Evolutionary conservation across 2,888 invertebrate species (phyloP), one percentile per base, ranked within the genome.

Genomic region (Ophion ventricosus): DNA sequence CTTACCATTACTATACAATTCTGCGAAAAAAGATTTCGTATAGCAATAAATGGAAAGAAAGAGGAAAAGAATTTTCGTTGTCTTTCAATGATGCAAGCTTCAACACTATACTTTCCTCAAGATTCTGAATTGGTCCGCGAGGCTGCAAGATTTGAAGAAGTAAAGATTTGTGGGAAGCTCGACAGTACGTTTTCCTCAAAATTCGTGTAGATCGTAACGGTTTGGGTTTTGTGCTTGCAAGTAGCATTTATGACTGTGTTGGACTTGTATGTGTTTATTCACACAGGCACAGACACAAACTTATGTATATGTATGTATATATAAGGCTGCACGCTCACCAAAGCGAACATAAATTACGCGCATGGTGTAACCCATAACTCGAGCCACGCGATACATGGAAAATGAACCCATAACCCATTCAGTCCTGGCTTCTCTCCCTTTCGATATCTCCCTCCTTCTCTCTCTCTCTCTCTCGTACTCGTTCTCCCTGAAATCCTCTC

Each of bases 351-450:
- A 87, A 86, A 87, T 87, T 87, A 88, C 88, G 87, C 89, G 86
- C 87, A 87, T 85, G 88, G 83, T 88, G 84, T 84, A 87, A 87
- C 85, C 88, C 88, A 88, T 90, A 91, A 91, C 89, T 90, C 87
- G 87, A 87, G 87, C 88, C 85, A 89, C 88, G 86, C 85, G 86
- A 88, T 87, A 87, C 87, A 83, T 87, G 88, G 87, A 88, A 90
- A 91, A 91, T 90, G 90, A 89, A 89, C 88, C 89, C 88, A 84
- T 88, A 90, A 87, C 88, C 89, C 89, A 88, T 89, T 88, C 87
- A 84, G 43, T 43, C 66, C 54, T 72, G 29, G 20, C 70, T 67
- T 57, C 61, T 63, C n/a, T 86, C 87, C 85, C 88, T 87, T 67
- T 76, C 72, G 59, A 70, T 20, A 54, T 72, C 66, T 59, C 40